Conservation (phyloP, 1,140 invertebrate genomes). For the Hycleus cichorii region DNA sequence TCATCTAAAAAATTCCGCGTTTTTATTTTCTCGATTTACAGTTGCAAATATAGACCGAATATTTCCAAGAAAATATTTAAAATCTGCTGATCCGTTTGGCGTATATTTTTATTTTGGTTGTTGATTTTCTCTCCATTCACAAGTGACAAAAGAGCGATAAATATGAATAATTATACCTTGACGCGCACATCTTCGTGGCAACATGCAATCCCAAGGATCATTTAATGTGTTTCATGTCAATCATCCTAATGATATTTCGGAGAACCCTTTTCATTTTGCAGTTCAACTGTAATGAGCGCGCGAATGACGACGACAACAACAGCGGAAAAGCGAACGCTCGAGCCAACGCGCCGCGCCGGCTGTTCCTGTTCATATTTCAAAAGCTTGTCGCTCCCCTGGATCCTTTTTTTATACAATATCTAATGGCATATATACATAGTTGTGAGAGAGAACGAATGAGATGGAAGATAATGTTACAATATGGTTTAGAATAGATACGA, state of each 20-base stretch:
- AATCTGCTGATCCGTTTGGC: neutral
- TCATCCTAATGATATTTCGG: constrained; percentile 39
- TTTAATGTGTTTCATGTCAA: constrained; percentile 39
- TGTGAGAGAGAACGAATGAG: too few species aligned
- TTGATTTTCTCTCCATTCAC: neutral
- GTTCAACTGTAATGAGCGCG: constrained; percentile 25
- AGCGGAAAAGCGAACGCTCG: too few species aligned
- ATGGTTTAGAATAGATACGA: too few species aligned
- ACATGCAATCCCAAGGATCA: constrained; percentile 36
- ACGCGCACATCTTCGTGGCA: constrained; percentile 24
- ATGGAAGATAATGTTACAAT: too few species aligned
- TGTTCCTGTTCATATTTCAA: constrained; percentile 24
- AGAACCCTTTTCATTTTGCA: constrained; percentile 37
- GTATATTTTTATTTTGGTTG: neutral
- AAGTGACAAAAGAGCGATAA: constrained; percentile 27
- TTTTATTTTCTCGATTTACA: too few species aligned
- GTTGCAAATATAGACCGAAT: too few species aligned
- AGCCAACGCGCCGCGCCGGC: constrained; percentile 16
- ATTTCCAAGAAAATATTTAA: too few species aligned
- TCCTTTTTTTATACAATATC: neutral
- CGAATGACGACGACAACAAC: constrained; percentile 16
- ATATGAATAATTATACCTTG: constrained; percentile 36
- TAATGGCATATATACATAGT: neutral
- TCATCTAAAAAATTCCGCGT: too few species aligned
- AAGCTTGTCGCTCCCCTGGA: neutral